Evolutionary conservation across 2,888 invertebrate genomes (phyloP).

Genomic region (Nysson spinosus): DNA sequence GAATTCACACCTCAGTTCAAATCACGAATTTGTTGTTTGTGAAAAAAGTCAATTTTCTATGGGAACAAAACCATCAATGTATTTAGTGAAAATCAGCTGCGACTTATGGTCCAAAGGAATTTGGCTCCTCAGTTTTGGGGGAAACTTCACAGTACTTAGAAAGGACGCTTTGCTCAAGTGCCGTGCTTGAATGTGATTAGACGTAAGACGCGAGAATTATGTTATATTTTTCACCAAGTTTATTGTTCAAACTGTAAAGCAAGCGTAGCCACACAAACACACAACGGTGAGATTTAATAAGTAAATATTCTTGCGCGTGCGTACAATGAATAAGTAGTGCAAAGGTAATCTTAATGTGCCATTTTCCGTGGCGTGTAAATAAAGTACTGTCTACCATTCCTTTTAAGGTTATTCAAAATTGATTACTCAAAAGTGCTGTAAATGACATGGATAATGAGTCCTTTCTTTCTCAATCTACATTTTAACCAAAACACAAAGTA

Average conservation of each 20-base stretch:
- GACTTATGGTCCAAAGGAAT: not conserved
- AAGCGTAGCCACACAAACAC: slow-evolving; percentile 14
- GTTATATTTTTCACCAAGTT: slow-evolving; percentile 25
- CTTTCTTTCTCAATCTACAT: slow-evolving; percentile 2
- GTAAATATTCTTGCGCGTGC: slow-evolving; percentile 23
- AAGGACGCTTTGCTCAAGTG: slow-evolving; percentile 66
- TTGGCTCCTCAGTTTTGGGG: slow-evolving; percentile 31
- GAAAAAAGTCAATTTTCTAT: too few relatives aligned
- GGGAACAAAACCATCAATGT: too few relatives aligned
- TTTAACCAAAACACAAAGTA: too few relatives aligned
- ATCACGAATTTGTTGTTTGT: slow-evolving; percentile 2
- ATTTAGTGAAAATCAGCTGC: not conserved
- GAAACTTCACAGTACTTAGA: slow-evolving; percentile 71
- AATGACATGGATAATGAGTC: slow-evolving; percentile 35
- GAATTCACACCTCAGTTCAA: too few relatives aligned
- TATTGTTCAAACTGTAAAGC: slow-evolving; percentile 14
- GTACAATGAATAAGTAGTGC: slow-evolving; percentile 65
- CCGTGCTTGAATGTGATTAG: slow-evolving; percentile 71
- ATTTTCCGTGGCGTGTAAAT: slow-evolving; percentile 76
- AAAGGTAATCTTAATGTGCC: slow-evolving; percentile 77
- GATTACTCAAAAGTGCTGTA: slow-evolving; percentile 47
- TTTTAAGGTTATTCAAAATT: slow-evolving; percentile 24
- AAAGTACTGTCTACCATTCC: slow-evolving; percentile 55
- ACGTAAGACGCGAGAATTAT: slow-evolving; percentile 51
- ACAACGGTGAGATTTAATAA: too few relatives aligned